These are phyloP conservation scores for Encarsia formosa DNA, from an alignment of 2,888 invertebrate genomes.

Conservation along the genomic window DNA sequence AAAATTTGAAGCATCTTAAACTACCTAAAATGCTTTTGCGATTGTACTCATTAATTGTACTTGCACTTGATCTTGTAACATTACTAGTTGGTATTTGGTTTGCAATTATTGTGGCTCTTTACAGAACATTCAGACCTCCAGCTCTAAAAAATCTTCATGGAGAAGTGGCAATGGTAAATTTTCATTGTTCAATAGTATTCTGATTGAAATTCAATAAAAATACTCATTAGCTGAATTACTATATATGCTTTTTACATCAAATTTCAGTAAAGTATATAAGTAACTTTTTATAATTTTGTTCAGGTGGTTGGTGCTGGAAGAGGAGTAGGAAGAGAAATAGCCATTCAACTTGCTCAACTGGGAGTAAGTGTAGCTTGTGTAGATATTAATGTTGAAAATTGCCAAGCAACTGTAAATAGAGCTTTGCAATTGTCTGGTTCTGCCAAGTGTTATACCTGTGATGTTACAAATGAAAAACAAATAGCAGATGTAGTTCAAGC, in stretches of 20 bases:
- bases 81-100: constrained; percentile 55
- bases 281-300: not conserved
- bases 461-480: constrained; percentile 57
- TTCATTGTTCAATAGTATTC: not conserved
- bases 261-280: not conserved
- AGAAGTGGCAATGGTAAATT: constrained; percentile 60
- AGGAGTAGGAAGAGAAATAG: constrained; percentile 64
- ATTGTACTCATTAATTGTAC: constrained; percentile 56
- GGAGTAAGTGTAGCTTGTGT: constrained; percentile 63
- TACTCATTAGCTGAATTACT: not conserved
- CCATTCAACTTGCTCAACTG: constrained; percentile 57
- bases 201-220: not conserved
- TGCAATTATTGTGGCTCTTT: constrained; percentile 55
- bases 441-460: constrained; percentile 56
- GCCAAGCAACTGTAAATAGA: constrained; percentile 53
- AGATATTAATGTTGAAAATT: constrained; percentile 59
- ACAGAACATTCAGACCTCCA: constrained; percentile 57
- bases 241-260: too few relatives aligned
- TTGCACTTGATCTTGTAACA: constrained; percentile 56
- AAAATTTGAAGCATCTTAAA: constrained; percentile 26
- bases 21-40: constrained; percentile 56
- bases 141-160: constrained; percentile 59
- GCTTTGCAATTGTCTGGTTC: constrained; percentile 54
- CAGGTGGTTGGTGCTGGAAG: constrained; percentile 69
- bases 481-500: constrained; percentile 51